phyloP scores from a whole-genome alignment of 2,888 invertebrate species.

The Encarsia formosa region DNA sequence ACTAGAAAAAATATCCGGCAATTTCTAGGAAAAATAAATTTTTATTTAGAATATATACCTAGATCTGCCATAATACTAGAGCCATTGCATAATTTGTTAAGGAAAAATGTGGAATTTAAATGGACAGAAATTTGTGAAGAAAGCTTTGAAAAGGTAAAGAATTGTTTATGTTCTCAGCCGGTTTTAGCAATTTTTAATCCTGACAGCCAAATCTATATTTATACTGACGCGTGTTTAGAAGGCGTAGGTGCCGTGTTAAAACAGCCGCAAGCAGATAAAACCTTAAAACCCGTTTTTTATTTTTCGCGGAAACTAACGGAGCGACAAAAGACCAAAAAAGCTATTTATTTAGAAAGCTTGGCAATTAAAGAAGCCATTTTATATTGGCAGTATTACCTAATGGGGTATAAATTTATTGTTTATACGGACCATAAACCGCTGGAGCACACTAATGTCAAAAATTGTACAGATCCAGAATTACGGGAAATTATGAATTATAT shows the following conservation, averaged over 20 bases:
- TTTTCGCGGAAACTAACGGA: constrained; percentile 28
- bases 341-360: constrained; percentile 30
- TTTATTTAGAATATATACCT: no score
- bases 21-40: no score
- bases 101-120: background rate
- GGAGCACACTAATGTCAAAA: constrained; percentile 29
- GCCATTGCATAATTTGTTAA: no score
- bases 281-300: constrained; percentile 27
- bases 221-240: background rate
- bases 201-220: background rate
- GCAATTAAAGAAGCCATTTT: constrained; percentile 31
- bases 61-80: no score
- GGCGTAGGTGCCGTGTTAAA: constrained; percentile 30
- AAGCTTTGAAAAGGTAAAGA: constrained; percentile 25
- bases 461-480: constrained; percentile 27
- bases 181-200: constrained; percentile 25
- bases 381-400: constrained; percentile 30
- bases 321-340: constrained; percentile 26
- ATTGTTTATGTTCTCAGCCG: constrained; percentile 25
- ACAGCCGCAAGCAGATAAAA: constrained; percentile 24
- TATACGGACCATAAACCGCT: constrained; percentile 28
- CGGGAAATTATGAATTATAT: constrained; percentile 26
- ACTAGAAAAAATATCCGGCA: no score
- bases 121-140: constrained; percentile 15
- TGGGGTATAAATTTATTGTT: constrained; percentile 26